These are phyloP conservation scores for Calidris pygmaea DNA, from an alignment of 2,113 vertebrate species.

Conservation along the genomic window DNA sequence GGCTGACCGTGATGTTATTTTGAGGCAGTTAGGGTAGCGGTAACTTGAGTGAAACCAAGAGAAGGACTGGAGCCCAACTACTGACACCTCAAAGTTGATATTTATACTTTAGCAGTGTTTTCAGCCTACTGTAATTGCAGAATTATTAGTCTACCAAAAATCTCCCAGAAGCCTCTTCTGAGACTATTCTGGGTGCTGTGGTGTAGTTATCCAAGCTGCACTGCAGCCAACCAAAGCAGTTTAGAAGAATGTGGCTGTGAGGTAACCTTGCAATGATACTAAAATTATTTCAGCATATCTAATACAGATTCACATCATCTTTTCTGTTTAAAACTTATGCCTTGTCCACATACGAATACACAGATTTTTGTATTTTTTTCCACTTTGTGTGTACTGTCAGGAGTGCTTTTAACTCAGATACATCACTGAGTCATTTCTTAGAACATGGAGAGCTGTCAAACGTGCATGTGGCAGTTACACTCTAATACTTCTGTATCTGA, in stretches of 20 bases:
- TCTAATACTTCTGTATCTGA: neutral
- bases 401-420: neutral
- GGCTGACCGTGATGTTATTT: neutral
- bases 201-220: neutral
- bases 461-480: accelerated
- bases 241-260: neutral
- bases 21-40: neutral
- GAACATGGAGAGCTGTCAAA: neutral
- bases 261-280: neutral
- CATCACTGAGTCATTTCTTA: neutral
- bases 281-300: neutral
- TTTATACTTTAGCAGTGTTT: neutral
- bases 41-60: neutral
- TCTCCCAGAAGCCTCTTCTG: neutral
- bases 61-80: neutral
- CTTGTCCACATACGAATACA: neutral
- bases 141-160: neutral
- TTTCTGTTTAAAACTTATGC: neutral
- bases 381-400: neutral
- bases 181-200: neutral
- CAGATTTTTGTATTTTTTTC: neutral
- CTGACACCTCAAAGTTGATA: neutral
- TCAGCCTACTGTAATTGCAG: neutral
- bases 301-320: neutral
- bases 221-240: neutral